A percentile compares a stretch with the other conserved stretches of the same genome.
phyloP scores from a whole-genome alignment of 2,888 invertebrate species.

The Lepidochrysops patricia region DNA sequence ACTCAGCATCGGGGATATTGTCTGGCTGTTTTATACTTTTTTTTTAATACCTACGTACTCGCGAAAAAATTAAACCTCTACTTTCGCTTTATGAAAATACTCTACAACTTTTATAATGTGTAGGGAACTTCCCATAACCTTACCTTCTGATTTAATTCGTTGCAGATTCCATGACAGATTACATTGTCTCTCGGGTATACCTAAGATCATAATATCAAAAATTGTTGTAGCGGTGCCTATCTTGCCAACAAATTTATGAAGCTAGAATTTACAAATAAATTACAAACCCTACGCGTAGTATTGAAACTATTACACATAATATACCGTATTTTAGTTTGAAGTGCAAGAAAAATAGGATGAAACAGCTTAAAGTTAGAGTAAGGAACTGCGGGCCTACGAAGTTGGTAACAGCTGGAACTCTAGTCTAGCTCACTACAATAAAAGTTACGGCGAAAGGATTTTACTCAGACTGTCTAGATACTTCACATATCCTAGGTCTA shows the following conservation, averaged over 20 bases:
- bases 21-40: neutral
- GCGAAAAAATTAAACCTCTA: neutral
- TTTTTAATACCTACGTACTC: neutral
- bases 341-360: slow-evolving; percentile 1
- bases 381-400: neutral
- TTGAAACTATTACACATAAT: neutral
- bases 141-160: no score
- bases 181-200: no score
- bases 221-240: no score
- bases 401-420: neutral
- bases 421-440: neutral
- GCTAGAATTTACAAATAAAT: no score
- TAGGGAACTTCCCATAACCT: no score
- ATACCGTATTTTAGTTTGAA: neutral
- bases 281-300: no score
- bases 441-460: neutral
- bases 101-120: no score
- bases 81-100: neutral
- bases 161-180: no score
- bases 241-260: no score
- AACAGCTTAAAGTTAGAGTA: neutral
- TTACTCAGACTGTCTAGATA: neutral
- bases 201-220: no score
- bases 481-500: no score
- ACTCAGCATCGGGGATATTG: neutral